phyloP scores from a whole-genome alignment of 2,113 vertebrate species.

The Argyrosomus japonicus region DNA sequence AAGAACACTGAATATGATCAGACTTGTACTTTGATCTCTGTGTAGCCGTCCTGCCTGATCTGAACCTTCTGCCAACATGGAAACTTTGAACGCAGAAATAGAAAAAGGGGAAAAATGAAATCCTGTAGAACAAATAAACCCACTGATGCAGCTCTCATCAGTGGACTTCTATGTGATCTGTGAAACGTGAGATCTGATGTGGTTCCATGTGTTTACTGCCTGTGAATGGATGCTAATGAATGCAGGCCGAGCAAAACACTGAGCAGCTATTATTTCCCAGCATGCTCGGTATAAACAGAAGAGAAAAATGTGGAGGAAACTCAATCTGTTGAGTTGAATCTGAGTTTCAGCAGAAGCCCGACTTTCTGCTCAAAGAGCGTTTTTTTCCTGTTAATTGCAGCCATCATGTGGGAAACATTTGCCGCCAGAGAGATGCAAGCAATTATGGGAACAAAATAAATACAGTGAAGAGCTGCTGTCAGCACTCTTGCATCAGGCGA shows the following conservation, averaged over 20 bases:
- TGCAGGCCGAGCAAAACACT: neutral
- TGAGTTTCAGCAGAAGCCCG: neutral
- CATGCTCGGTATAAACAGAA: slow-evolving; percentile 38
- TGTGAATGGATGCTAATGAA: slow-evolving; percentile 24
- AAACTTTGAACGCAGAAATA: neutral
- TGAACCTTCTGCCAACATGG: neutral
- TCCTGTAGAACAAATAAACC: slow-evolving; percentile 6
- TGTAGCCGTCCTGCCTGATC: neutral
- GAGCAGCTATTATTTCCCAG: slow-evolving; percentile 33
- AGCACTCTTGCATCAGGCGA: neutral
- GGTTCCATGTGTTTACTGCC: slow-evolving; percentile 44
- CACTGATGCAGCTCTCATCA: neutral
- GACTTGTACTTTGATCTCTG: neutral
- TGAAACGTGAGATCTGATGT: neutral
- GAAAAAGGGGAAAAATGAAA: neutral
- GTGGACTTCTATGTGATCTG: neutral
- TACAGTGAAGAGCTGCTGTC: slow-evolving; percentile 30
- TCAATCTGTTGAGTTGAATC: neutral
- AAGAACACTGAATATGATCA: neutral
- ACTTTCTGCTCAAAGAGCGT: neutral
- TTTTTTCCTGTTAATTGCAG: slow-evolving; percentile 20
- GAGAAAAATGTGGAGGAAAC: slow-evolving; percentile 8
- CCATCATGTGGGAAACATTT: slow-evolving; percentile 53
- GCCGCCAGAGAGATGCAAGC: slow-evolving; percentile 1
- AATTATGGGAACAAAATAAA: slow-evolving; percentile 42